Base-by-base conservation (phyloP, 2,797 vertebrate species). In the Podarcis siculus region DNA sequence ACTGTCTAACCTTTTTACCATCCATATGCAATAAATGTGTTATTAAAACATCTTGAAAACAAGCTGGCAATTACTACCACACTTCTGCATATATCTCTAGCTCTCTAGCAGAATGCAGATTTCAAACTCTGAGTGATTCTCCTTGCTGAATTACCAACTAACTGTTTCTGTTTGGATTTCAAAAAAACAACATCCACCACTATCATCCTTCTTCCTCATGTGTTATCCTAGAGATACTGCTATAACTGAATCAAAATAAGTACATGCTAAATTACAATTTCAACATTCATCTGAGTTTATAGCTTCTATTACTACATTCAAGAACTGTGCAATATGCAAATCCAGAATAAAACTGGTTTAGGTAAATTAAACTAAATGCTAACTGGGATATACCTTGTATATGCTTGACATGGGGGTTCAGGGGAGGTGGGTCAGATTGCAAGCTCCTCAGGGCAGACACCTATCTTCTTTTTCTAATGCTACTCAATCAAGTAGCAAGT, bases 11-110 rank as follows among this genome's bases (percentile, higher is more conserved):
- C 97, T 96, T 97, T 98, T 98, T 98, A 97, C 66, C 97, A 97
- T 97, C 97, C 98, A 99, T 99, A 98, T 98, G 98, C 97, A 98
- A 97, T 97, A 98, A 98, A 98, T 98, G 98, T 98, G 97, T 97
- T 98, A 97, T 58, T 97, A 98, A 97, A 98, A 98, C 98, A 98
- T 98, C 98, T 98, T 98, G 98, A 98, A 98, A 98, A 98, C 97
- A 98, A 98, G 97, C 97, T 98, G 96, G 96, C 97, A 98, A 98
- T 99, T 98, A 98, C 98, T 98, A 98, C 96, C 96, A 98, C 96
- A 97, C 97, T 97, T 98, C 98, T 97, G 97, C 97, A 97, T 94
- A 94, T 93, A 91, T 92, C 95, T 95, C 94, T 98, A 98, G 97
- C 97, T 92, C 95, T 95, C 94, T 98, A 98, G 97, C 97, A 97